phyloP scores from a whole-genome alignment of 2,113 vertebrate species.

The Phaethornis superciliosus region DNA sequence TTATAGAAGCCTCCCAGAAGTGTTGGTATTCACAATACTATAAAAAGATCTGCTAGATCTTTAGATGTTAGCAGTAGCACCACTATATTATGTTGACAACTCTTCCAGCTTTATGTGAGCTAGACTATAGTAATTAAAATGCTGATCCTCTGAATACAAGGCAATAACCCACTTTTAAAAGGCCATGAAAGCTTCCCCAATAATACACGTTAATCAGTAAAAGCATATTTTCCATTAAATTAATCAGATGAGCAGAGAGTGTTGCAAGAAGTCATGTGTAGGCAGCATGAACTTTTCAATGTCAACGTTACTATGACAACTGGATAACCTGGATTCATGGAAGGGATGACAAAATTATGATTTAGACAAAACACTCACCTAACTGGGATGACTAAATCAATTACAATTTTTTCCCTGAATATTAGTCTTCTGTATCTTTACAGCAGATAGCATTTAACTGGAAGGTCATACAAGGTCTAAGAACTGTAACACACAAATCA shows the following conservation, averaged over 20 bases:
- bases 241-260: slow-evolving; percentile 65
- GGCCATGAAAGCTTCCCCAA: not conserved
- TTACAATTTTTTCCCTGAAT: not conserved
- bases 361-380: slow-evolving; percentile 38
- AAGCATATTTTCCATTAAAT: slow-evolving; percentile 10
- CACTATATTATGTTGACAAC: not conserved
- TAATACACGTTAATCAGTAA: not conserved
- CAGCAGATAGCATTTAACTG: not conserved
- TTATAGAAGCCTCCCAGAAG: rapidly evolving
- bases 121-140: not conserved
- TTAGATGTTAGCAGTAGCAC: not conserved
- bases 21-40: not conserved
- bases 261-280: slow-evolving; percentile 56
- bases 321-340: slow-evolving; percentile 11
- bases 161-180: not conserved
- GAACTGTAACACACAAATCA: not conserved
- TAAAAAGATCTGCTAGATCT: not conserved
- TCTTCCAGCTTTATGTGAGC: not conserved
- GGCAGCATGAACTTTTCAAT: slow-evolving; percentile 32
- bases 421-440: not conserved
- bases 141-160: not conserved
- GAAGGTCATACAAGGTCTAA: not conserved
- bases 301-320: slow-evolving; percentile 58
- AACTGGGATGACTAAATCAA: not conserved
- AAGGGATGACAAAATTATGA: not conserved